These are phyloP conservation scores for Ardeotis arabs DNA, from an alignment of 2,113 vertebrate species.

Conservation along the genomic window DNA sequence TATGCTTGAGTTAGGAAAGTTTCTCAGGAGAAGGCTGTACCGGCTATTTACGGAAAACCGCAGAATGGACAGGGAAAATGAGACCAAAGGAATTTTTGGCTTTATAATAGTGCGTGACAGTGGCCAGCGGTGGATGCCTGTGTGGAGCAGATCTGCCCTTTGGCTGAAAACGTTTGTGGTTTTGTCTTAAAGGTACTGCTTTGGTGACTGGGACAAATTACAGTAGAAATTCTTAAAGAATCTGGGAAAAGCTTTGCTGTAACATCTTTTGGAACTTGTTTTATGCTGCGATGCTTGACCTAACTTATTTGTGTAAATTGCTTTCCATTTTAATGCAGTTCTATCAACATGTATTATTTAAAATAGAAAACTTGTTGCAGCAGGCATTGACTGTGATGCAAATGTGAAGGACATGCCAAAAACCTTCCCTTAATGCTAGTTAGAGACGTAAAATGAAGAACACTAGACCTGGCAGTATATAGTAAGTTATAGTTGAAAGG, in stretches of 20 bases:
- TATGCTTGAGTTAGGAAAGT: background rate
- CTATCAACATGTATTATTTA: background rate
- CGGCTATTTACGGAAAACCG: constrained; percentile 2
- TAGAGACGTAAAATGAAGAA: background rate
- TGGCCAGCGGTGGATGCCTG: background rate
- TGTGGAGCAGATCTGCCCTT: background rate
- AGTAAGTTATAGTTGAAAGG: background rate
- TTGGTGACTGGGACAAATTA: background rate
- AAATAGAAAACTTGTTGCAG: background rate
- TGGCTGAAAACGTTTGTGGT: background rate
- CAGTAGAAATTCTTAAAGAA: background rate
- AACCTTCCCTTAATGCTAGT: fast-evolving
- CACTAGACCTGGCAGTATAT: background rate
- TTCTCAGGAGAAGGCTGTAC: constrained; percentile 30
- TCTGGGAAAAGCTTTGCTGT: background rate
- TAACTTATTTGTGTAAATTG: background rate
- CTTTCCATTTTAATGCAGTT: background rate
- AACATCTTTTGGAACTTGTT: background rate
- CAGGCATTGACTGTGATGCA: background rate
- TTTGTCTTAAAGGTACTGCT: background rate
- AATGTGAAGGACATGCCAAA: background rate
- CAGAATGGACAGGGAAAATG: background rate
- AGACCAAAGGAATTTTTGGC: background rate
- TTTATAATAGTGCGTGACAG: background rate
- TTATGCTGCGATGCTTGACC: background rate